Conservation (phyloP, 2,888 invertebrate species). For the Dugesia japonica region DNA sequence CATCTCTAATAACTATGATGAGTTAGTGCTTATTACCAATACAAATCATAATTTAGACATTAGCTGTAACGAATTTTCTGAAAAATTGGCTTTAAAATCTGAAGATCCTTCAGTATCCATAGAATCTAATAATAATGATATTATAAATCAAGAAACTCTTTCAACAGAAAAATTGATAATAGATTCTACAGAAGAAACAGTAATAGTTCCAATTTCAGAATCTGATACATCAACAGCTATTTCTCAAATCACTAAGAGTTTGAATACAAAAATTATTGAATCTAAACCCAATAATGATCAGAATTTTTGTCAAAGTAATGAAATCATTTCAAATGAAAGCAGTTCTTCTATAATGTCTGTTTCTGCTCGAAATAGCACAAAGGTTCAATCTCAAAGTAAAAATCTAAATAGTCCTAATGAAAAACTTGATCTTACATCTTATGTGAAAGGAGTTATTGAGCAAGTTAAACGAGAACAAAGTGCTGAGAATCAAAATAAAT, state of each 20-base stretch:
- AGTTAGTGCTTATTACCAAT: background rate
- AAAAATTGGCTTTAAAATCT: background rate
- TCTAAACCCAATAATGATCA: background rate
- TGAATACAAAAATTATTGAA: background rate
- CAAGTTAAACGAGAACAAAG: conserved; percentile 27
- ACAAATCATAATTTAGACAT: background rate
- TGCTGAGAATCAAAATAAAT: conserved; percentile 23
- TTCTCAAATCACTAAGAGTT: background rate
- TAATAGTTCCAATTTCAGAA: background rate
- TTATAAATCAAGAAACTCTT: background rate
- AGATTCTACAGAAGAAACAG: background rate
- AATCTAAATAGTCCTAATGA: conserved; percentile 17
- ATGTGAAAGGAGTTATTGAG: conserved; percentile 30
- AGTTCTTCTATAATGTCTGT: background rate
- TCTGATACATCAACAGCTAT: background rate
- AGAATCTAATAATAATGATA: background rate
- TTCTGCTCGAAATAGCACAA: background rate
- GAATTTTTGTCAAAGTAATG: background rate
- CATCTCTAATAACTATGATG: background rate
- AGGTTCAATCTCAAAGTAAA: background rate
- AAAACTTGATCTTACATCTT: conserved; percentile 21
- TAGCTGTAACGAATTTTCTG: background rate
- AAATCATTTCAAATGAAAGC: background rate
- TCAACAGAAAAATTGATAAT: background rate
- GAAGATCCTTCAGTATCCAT: background rate